Conservation (phyloP, 2,888 invertebrate genomes). For the Trichogramma evanescens region DNA sequence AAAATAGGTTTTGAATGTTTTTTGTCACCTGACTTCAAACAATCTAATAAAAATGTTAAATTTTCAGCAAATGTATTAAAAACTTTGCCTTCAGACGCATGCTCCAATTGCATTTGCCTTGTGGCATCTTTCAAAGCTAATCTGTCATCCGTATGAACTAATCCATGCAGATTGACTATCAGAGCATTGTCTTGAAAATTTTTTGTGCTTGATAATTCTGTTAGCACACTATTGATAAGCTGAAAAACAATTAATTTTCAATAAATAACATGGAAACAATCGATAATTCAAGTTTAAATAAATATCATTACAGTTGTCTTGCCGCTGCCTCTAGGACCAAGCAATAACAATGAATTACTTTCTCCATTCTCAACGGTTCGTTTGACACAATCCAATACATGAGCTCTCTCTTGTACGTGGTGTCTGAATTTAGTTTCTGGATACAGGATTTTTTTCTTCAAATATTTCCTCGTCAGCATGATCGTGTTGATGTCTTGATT, state of each 20-base stretch:
- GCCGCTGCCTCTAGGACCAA: constrained; percentile 80
- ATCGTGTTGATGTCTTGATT: constrained; percentile 32
- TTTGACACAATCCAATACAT: constrained; percentile 65
- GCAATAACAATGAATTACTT: constrained; percentile 81
- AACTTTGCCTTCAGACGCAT: constrained; percentile 72
- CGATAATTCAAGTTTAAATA: background rate
- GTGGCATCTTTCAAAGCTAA: constrained; percentile 78
- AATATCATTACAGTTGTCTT: constrained; percentile 64
- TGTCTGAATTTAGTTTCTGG: constrained; percentile 53
- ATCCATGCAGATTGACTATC: constrained; percentile 70
- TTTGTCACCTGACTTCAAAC: constrained; percentile 66
- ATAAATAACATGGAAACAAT: background rate
- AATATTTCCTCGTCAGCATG: constrained; percentile 43
- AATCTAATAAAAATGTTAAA: constrained; percentile 71
- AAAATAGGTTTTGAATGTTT: constrained; percentile 63
- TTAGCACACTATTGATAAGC: constrained; percentile 69
- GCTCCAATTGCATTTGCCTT: constrained; percentile 70
- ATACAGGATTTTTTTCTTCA: constrained; percentile 48
- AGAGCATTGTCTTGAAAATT: constrained; percentile 62
- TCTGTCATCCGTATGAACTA: constrained; percentile 87
- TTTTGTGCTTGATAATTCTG: constrained; percentile 55
- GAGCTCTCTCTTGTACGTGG: constrained; percentile 55
- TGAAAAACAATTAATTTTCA: constrained; percentile 42
- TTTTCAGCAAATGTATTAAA: constrained; percentile 87
- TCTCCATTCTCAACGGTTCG: constrained; percentile 71